phyloP scores from a whole-genome alignment of 2,113 vertebrate species.

The Corydoras maculifer region DNA sequence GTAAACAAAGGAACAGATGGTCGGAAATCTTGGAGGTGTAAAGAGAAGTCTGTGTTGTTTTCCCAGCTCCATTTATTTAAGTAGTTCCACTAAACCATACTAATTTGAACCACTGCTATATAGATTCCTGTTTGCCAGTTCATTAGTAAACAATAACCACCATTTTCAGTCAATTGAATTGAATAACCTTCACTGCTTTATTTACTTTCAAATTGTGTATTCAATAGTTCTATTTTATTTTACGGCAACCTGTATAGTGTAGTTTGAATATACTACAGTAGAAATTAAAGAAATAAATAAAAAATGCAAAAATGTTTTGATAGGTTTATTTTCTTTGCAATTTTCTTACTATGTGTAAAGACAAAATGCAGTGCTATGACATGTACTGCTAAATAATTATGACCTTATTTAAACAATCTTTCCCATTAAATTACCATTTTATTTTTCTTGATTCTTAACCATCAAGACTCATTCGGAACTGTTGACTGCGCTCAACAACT shows the following conservation, averaged over 20 bases:
- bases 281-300: too few relatives aligned
- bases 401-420: not conserved
- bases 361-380: not conserved
- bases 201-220: not conserved
- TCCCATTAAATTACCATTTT: not conserved
- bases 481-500: constrained; percentile 19
- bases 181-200: not conserved
- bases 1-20: constrained; percentile 64
- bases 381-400: not conserved
- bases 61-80: constrained; percentile 42
- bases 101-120: constrained; percentile 37
- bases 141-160: constrained; percentile 31
- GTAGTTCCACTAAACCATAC: constrained; percentile 38
- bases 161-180: not conserved
- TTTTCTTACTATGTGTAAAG: too few relatives aligned
- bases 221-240: not conserved
- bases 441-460: constrained; percentile 5
- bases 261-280: too few relatives aligned
- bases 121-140: constrained; percentile 17
- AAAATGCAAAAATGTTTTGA: too few relatives aligned
- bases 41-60: constrained; percentile 45
- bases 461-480: constrained; percentile 7
- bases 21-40: constrained; percentile 59
- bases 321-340: too few relatives aligned
- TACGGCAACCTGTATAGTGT: not conserved